A percentile compares a stretch with the other conserved stretches of the same genome.
phyloP scores from a whole-genome alignment of 1,140 invertebrate species.

The Tyrophagus putrescentiae region DNA sequence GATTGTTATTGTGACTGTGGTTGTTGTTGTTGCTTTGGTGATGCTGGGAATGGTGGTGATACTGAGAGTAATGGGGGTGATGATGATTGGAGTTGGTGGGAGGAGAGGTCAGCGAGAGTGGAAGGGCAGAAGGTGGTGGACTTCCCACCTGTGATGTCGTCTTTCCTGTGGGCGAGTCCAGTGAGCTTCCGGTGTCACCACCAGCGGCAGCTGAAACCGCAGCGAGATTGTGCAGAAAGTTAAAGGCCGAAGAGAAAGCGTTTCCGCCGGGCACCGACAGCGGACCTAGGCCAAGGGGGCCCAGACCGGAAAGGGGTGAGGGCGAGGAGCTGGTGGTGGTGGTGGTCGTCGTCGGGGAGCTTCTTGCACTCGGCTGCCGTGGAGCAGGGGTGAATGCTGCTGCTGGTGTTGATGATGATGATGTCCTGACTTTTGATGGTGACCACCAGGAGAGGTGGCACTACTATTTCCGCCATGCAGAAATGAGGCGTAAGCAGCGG shows the following conservation, averaged over 20 bases:
- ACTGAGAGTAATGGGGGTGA: background rate
- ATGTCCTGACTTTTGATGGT: background rate
- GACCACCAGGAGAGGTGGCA: background rate
- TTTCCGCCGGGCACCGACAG: background rate
- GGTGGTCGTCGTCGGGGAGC: background rate
- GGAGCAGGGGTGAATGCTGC: background rate
- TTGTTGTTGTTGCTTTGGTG: background rate
- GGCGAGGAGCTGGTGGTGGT: constrained; percentile 1
- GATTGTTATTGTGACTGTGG: background rate
- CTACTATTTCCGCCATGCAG: constrained; percentile 14
- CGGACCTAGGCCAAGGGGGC: background rate
- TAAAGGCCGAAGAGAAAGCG: background rate
- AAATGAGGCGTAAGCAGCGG: background rate
- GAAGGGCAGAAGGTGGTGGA: too few relatives aligned
- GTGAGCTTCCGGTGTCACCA: too few relatives aligned
- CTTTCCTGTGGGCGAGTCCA: too few relatives aligned
- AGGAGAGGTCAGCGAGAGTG: too few relatives aligned
- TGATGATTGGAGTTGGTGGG: background rate
- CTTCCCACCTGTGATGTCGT: too few relatives aligned
- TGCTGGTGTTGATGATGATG: background rate
- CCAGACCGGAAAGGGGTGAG: background rate
- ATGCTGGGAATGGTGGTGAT: background rate
- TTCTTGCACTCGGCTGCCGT: background rate
- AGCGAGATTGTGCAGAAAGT: constrained; percentile 9
- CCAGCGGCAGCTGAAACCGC: too few relatives aligned